phyloP scores from a whole-genome alignment of 2,888 invertebrate species.

The Gymnoscelis rufifasciata region DNA sequence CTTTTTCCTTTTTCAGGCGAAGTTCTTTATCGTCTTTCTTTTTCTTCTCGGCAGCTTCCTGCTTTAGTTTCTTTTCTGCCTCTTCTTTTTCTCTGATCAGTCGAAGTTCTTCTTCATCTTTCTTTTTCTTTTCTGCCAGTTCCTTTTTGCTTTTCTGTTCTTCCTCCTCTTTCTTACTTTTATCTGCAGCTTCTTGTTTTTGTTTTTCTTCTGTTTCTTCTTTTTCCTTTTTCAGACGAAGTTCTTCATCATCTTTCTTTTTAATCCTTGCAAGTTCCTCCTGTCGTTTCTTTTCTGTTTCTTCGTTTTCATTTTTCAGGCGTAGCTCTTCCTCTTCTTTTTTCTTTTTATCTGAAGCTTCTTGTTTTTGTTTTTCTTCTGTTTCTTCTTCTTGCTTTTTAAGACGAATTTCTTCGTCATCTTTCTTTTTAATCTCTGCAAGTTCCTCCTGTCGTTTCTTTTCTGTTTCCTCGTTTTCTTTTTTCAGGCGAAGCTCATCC shows the following conservation, averaged over 20 bases:
- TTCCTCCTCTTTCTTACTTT: not conserved
- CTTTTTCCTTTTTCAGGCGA: not conserved
- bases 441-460: constrained; percentile 8
- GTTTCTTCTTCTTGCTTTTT: constrained; percentile 19
- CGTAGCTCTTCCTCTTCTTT: not conserved
- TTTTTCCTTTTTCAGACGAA: not conserved
- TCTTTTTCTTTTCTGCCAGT: not conserved
- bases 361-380: not conserved
- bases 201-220: constrained; percentile 3
- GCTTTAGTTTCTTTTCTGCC: constrained; percentile 1
- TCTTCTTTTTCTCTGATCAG: constrained; percentile 2
- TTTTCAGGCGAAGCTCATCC: not conserved
- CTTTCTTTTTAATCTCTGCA: constrained; percentile 2
- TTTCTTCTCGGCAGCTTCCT: not conserved
- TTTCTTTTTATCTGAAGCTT: not conserved
- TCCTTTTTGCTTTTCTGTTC: not conserved
- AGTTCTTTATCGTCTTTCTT: not conserved
- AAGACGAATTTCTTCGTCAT: not conserved
- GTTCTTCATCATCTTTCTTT: not conserved
- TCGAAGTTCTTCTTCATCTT: not conserved
- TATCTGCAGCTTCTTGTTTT: not conserved
- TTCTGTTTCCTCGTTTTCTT: not conserved
- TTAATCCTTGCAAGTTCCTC: constrained; percentile 11
- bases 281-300: constrained; percentile 4
- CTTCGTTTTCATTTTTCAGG: not conserved